Evolutionary conservation across 2,113 vertebrate genomes (phyloP), one percentile per base, ranked within the genome.

Genomic region (Archilochus colubris): DNA sequence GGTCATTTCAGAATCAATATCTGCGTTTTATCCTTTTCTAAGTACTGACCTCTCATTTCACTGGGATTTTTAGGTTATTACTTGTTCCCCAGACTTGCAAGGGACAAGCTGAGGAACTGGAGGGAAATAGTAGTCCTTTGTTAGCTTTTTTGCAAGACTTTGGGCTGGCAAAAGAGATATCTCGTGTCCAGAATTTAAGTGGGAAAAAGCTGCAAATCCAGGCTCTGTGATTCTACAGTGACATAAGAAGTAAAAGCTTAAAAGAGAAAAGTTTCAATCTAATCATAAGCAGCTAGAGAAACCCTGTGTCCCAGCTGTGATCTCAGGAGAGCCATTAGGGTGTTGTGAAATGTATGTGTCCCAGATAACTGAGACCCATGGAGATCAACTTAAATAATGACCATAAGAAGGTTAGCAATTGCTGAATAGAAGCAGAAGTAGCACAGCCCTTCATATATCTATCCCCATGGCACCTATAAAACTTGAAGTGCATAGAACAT

Each of bases 391-490:
- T 93, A 89, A 54, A 84, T 93, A 93, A 95, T 84, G 54, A 93
- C 66, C 14, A 82, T 72, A 91, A 82, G 74, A 86, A 86, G 27
- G 36, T n/a, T 87, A 75, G 14, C 53, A 84, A 31, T 53, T 82
- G 46, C 62, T 82, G 83, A 81, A 84, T 21, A 54, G 10, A 75
- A 68, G 50, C 66, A 89, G 58, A 94, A 96, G 88, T 64, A 94
- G 64, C 89, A 51, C 81, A 91, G 17, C 50, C 62, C 81, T 86
- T 84, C 74, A 82, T 92, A 33, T 88, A 82, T 94, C 30, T 96
- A 95, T 96, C 92, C 94, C 81, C 94, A 89, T 46, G 89, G 54
- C 91, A 89, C 89, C 84, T 84, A 95, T 97, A 95, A 96, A 97
- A 94, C 27, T 92, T 81, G 55, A 96, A 84, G 58, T 48, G 63